These are phyloP conservation scores for Oncorhynchus keta DNA, from an alignment of 2,113 vertebrate genomes.

Conservation along the genomic window DNA sequence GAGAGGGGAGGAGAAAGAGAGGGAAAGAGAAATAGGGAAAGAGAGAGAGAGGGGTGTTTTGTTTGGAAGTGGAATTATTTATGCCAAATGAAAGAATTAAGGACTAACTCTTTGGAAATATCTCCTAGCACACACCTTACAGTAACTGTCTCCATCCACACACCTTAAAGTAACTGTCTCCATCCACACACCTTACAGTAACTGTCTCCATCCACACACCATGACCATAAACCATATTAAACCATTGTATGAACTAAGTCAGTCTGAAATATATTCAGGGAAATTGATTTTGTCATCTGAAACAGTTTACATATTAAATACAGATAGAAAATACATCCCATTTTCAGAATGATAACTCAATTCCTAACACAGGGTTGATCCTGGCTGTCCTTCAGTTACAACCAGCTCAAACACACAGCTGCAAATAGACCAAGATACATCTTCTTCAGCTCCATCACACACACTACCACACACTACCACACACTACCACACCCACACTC, in stretches of 20 bases:
- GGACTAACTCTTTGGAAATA: neutral
- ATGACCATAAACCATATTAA: no score
- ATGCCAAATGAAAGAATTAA: neutral
- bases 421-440: neutral
- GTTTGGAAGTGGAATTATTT: neutral
- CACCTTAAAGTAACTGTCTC: no score
- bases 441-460: neutral
- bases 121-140: neutral
- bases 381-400: no score
- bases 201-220: no score
- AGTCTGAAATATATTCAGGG: no score
- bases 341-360: neutral
- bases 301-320: no score
- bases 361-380: no score
- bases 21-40: neutral
- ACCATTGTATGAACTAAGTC: no score
- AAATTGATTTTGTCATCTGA: no score
- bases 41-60: neutral
- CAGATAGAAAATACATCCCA: neutral
- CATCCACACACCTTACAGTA: no score
- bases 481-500: neutral
- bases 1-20: constrained; percentile 1
- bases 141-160: no score
- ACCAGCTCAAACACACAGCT: neutral
- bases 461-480: neutral